Evolutionary conservation across 2,888 invertebrate genomes (phyloP).

Genomic region (Scaptomyza tumidula): DNA sequence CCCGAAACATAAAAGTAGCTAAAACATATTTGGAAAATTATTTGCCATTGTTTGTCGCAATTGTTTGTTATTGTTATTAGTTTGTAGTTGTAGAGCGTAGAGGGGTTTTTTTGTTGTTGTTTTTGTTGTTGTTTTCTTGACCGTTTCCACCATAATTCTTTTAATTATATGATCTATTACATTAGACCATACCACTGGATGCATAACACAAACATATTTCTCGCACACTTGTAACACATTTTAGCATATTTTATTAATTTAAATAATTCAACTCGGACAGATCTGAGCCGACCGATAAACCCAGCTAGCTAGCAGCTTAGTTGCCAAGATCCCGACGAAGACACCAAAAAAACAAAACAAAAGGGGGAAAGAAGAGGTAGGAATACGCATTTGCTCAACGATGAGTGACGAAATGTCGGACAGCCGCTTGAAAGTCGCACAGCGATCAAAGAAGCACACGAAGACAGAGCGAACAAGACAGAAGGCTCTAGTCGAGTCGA

Average conservation of each 20-base stretch:
- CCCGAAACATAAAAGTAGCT: conserved; percentile 27
- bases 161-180: conserved; percentile 83
- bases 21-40: conserved; percentile 60
- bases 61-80: conserved; percentile 50
- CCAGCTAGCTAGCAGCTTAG: conserved; percentile 8
- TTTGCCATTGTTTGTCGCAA: conserved; percentile 76
- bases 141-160: conserved; percentile 78
- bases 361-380: neutral
- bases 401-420: conserved; percentile 70
- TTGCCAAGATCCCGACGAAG: conserved; percentile 15
- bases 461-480: conserved; percentile 9
- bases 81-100: conserved; percentile 1
- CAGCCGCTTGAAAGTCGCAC: conserved; percentile 43
- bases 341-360: neutral
- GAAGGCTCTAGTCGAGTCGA: no score
- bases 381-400: conserved; percentile 61
- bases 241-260: conserved; percentile 83
- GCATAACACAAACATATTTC: conserved; percentile 54
- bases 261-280: conserved; percentile 75
- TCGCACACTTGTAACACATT: conserved; percentile 77
- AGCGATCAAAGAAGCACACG: conserved; percentile 3
- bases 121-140: neutral
- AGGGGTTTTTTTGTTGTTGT: conserved; percentile 11
- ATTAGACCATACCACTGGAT: conserved; percentile 34
- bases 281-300: conserved; percentile 59